Conservation (phyloP, 2,797 vertebrate genomes). For the Phoebastria nigripes region DNA sequence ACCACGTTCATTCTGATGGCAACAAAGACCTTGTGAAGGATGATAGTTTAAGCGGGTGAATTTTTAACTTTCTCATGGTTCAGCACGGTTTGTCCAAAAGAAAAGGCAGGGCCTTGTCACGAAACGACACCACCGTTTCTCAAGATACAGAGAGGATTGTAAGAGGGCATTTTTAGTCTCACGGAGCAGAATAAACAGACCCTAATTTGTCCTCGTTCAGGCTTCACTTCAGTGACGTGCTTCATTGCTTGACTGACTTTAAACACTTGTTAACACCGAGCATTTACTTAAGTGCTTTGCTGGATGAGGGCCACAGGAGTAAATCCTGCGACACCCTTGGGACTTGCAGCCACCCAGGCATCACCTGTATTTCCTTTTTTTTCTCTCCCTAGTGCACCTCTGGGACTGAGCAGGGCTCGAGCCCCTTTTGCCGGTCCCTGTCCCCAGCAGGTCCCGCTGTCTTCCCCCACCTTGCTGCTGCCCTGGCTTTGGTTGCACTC, state of each 20-base stretch:
- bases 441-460: not conserved
- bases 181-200: not conserved
- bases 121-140: fast-evolving
- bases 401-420: not conserved
- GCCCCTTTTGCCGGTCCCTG: not conserved
- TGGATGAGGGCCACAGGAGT: not conserved
- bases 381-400: fast-evolving
- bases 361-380: not conserved
- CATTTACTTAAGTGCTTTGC: not conserved
- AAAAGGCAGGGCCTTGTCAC: not conserved
- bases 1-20: not conserved
- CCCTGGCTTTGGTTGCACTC: not conserved
- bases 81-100: not conserved
- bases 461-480: not conserved
- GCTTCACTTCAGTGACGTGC: not conserved
- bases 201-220: not conserved
- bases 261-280: not conserved
- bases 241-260: not conserved
- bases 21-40: not conserved
- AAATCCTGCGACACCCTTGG: not conserved
- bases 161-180: not conserved
- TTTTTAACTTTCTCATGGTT: not conserved
- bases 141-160: not conserved
- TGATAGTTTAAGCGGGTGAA: not conserved
- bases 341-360: not conserved